Conservation (phyloP, 1,140 invertebrate species). For the Drosophila jambulina region DNA sequence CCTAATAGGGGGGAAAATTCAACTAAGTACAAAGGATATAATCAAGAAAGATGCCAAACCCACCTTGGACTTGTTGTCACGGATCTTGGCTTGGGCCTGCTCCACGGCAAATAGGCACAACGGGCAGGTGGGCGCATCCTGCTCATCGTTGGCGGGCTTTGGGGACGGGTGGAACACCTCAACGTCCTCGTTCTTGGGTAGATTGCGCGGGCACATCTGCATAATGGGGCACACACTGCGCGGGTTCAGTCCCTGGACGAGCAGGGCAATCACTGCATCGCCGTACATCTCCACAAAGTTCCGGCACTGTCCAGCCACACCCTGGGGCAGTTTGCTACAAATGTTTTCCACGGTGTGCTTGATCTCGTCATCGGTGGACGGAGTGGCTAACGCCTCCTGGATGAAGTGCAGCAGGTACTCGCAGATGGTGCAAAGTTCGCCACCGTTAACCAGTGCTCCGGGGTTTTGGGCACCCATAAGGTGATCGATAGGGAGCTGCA, state of each 20-base stretch:
- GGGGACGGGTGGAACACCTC: slow-evolving; percentile 86
- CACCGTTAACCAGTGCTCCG: slow-evolving; percentile 85
- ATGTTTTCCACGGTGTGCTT: slow-evolving; percentile 88
- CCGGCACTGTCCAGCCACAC: slow-evolving; percentile 89
- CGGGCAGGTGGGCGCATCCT: slow-evolving; percentile 89
- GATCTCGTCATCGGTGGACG: slow-evolving; percentile 88
- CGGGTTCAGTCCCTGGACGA: slow-evolving; percentile 93
- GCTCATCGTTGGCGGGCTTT: slow-evolving; percentile 30
- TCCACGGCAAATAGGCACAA: slow-evolving; percentile 92
- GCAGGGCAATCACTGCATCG: slow-evolving; percentile 90
- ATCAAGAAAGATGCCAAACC: not conserved
- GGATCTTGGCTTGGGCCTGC: slow-evolving; percentile 85
- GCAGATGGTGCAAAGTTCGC: slow-evolving; percentile 90
- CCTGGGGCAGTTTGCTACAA: slow-evolving; percentile 89
- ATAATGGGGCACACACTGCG: slow-evolving; percentile 86
- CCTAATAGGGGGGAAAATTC: slow-evolving; percentile 61
- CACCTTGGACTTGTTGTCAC: slow-evolving; percentile 77
- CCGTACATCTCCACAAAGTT: slow-evolving; percentile 92
- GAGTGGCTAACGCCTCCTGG: slow-evolving; percentile 90
- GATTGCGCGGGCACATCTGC: slow-evolving; percentile 85
- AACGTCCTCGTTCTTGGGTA: slow-evolving; percentile 85
- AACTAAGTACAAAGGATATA: not conserved
- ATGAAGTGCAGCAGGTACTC: slow-evolving; percentile 93
- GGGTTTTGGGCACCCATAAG: slow-evolving; percentile 86
- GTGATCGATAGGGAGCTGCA: slow-evolving; percentile 89